phyloP scores from a whole-genome alignment of 2,888 invertebrate species.

The Parnassius apollo region DNA sequence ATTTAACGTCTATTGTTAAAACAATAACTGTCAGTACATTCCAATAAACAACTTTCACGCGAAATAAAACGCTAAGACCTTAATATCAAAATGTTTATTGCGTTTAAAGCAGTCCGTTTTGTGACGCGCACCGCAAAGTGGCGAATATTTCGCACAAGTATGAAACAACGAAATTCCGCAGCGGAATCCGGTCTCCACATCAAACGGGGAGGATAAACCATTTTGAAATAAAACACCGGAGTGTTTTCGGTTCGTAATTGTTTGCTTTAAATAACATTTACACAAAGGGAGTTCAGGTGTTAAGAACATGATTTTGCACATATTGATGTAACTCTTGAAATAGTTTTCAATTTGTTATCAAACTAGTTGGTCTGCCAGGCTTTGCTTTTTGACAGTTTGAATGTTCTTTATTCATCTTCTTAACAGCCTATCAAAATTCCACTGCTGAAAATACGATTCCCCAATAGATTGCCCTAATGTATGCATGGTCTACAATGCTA shows the following conservation, averaged over 20 bases:
- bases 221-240: constrained; percentile 21
- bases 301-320: background rate
- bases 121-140: constrained; percentile 19
- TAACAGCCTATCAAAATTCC: background rate
- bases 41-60: too few relatives aligned
- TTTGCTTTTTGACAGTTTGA: too few relatives aligned
- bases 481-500: too few relatives aligned
- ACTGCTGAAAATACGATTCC: background rate
- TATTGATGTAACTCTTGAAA: background rate
- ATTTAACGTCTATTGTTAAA: too few relatives aligned
- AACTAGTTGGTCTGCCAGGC: too few relatives aligned
- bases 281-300: constrained; percentile 14
- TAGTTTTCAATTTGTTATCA: constrained; percentile 5
- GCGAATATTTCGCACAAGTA: constrained; percentile 25
- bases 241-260: constrained; percentile 10
- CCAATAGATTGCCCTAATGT: too few relatives aligned
- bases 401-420: background rate
- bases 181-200: constrained; percentile 16
- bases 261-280: constrained; percentile 11
- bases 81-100: constrained; percentile 18
- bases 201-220: constrained; percentile 21
- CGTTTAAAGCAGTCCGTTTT: constrained; percentile 15
- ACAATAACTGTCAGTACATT: too few relatives aligned
- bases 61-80: background rate
- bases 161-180: constrained; percentile 21